A percentile compares a stretch with the other conserved stretches of the same genome.
Conservation (phyloP, 2,797 vertebrate genomes). For the Ceryle rudis region DNA sequence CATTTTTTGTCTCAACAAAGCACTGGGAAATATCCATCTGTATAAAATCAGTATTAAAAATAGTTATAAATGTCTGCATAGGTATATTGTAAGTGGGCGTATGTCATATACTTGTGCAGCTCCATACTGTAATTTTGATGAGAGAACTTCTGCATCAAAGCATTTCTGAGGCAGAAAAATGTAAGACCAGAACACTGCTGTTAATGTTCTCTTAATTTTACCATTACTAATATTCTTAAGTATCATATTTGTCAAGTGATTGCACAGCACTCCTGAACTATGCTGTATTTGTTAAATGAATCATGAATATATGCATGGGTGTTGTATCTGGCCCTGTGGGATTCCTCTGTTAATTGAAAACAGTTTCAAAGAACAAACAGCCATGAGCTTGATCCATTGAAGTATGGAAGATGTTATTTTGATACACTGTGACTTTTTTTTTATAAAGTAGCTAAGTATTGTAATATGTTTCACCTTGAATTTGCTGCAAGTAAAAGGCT, state of each 20-base stretch:
- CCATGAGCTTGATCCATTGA: background rate
- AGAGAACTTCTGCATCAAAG: background rate
- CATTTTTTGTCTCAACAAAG: background rate
- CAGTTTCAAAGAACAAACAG: background rate
- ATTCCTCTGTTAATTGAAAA: background rate
- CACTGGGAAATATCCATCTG: background rate
- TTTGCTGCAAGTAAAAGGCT: background rate
- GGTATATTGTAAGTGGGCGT: background rate
- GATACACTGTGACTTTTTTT: background rate
- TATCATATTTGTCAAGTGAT: background rate
- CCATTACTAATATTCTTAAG: background rate
- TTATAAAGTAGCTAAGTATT: background rate
- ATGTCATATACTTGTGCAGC: background rate
- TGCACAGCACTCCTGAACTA: background rate
- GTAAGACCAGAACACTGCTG: background rate
- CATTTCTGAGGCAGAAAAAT: background rate
- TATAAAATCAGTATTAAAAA: background rate
- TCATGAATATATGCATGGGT: background rate
- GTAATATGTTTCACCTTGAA: background rate
- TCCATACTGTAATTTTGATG: background rate
- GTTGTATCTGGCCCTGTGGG: background rate
- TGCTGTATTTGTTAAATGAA: background rate
- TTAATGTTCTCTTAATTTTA: background rate
- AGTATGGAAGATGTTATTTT: background rate
- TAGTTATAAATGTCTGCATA: background rate